Evolutionary conservation across 2,888 invertebrate species (phyloP).

Genomic region (Graphium colonna): DNA sequence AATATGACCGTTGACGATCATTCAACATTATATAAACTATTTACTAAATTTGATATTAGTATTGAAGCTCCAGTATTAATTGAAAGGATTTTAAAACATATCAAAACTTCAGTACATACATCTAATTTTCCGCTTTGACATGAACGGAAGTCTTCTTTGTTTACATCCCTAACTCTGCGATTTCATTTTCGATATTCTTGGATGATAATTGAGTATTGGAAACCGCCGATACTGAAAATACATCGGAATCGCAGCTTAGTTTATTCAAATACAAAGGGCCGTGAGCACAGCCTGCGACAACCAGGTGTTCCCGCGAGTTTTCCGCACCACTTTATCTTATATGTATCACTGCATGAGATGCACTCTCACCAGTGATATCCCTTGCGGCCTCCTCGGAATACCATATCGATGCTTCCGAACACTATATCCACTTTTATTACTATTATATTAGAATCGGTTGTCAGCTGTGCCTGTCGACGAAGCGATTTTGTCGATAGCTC

Average conservation of each 20-base stretch:
- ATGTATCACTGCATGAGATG: slow-evolving; percentile 58
- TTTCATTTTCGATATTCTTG: background rate
- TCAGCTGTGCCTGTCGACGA: slow-evolving; percentile 18
- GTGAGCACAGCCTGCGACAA: slow-evolving; percentile 45
- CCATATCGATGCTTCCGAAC: slow-evolving; percentile 32
- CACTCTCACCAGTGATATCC: slow-evolving; percentile 54
- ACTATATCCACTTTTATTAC: slow-evolving; percentile 24
- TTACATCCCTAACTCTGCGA: background rate
- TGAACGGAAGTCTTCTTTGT: background rate
- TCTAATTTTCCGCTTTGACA: background rate
- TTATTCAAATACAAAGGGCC: slow-evolving; percentile 1
- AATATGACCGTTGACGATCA: too few relatives aligned
- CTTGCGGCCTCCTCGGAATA: slow-evolving; percentile 37
- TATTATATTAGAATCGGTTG: slow-evolving; percentile 23
- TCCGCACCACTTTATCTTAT: slow-evolving; percentile 54
- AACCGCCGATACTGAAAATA: background rate
- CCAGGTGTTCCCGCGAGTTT: slow-evolving; percentile 47
- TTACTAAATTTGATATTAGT: too few relatives aligned
- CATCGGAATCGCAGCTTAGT: background rate
- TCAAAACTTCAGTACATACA: too few relatives aligned
- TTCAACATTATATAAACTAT: too few relatives aligned
- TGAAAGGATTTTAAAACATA: too few relatives aligned
- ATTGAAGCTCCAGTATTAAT: too few relatives aligned
- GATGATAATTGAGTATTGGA: background rate
- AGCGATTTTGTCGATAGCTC: slow-evolving; percentile 12